Evolutionary conservation across 2,113 vertebrate genomes (phyloP).

Genomic region (Toxotes jaculatrix): DNA sequence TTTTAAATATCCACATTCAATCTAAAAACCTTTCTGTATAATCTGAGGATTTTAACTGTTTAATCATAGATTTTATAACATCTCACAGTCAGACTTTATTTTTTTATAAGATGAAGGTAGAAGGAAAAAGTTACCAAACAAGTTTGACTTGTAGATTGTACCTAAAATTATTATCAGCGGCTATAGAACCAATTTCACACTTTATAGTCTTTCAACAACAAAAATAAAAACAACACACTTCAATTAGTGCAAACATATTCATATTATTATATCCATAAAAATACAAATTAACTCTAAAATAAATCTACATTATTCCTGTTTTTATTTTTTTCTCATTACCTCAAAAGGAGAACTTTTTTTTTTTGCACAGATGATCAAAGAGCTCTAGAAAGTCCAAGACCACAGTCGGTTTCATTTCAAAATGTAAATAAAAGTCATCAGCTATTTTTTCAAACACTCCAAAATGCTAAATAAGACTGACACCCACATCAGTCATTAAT

Average conservation of each 20-base stretch:
- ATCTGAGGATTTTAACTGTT: background rate
- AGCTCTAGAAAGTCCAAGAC: conserved; percentile 23
- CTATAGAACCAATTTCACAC: background rate
- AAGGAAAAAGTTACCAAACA: background rate
- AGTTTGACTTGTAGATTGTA: background rate
- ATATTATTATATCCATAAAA: background rate
- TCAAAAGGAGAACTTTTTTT: conserved; percentile 36
- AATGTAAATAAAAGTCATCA: conserved; percentile 52
- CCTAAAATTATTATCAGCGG: background rate
- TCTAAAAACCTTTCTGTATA: background rate
- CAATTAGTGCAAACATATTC: background rate
- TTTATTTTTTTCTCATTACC: conserved; percentile 24
- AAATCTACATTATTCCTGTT: background rate
- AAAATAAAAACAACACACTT: background rate
- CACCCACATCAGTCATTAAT: conserved; percentile 36
- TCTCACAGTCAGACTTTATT: background rate
- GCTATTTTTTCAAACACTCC: conserved; percentile 50
- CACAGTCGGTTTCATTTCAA: conserved; percentile 20
- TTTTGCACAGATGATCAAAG: conserved; percentile 57
- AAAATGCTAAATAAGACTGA: conserved; percentile 33
- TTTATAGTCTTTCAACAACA: background rate
- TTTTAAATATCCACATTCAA: background rate
- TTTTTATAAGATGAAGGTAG: background rate
- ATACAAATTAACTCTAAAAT: background rate
- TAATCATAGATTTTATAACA: background rate